phyloP scores from a whole-genome alignment of 2,113 vertebrate species.

The Columba livia region DNA sequence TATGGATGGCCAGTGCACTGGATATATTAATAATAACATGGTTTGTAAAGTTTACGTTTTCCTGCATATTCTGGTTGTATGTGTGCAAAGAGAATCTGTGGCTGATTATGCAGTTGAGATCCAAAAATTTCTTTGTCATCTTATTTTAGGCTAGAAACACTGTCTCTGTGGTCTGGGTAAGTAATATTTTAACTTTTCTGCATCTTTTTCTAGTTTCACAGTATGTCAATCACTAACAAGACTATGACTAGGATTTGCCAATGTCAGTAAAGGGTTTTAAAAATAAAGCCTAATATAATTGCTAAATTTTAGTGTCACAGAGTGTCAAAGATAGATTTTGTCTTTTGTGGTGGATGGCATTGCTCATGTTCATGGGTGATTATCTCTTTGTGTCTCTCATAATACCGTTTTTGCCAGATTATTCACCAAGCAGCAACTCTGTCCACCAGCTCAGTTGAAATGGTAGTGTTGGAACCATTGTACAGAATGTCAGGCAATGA shows the following conservation, averaged over 20 bases:
- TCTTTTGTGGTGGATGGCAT: not conserved
- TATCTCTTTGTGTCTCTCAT: not conserved
- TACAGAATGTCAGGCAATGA: not conserved
- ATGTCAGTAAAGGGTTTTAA: not conserved
- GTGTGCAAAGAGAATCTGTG: not conserved
- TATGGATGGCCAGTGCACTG: not conserved
- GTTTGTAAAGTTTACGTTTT: not conserved
- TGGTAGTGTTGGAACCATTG: not conserved
- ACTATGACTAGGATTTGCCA: not conserved
- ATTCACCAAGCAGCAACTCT: not conserved
- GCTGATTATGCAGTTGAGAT: not conserved
- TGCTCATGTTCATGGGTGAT: not conserved
- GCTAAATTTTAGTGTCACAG: not conserved
- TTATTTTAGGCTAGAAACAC: slow-evolving; percentile 1
- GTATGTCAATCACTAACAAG: not conserved
- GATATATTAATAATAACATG: not conserved
- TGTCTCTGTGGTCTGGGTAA: not conserved
- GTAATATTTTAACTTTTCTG: not conserved
- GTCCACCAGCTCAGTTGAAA: not conserved
- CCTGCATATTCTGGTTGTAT: not conserved
- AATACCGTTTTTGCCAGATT: not conserved
- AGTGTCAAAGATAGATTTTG: not conserved
- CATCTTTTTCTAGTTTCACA: not conserved
- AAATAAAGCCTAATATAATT: not conserved
- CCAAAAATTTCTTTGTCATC: not conserved